A percentile compares a stretch with the other conserved stretches of the same genome.
Conservation (phyloP, 2,797 vertebrate species). For the Acanthis flammea region DNA sequence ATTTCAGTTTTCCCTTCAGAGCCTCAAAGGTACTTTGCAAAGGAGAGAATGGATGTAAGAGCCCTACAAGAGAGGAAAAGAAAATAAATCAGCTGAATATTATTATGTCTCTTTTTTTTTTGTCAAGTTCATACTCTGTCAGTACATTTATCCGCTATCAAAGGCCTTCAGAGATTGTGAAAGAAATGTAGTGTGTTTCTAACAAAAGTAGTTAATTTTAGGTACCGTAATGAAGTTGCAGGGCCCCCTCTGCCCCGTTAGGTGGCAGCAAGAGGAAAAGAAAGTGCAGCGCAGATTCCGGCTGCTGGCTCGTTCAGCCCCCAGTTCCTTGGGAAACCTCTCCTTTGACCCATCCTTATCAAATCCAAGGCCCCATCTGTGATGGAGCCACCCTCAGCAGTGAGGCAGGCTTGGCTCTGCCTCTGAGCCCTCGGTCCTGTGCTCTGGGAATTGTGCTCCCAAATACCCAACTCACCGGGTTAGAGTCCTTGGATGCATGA, state of each 20-base stretch:
- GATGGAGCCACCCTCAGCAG: not conserved
- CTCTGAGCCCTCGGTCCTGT: not conserved
- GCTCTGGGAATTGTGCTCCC: not conserved
- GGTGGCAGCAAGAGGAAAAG: conserved; percentile 73
- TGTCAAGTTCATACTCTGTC: not conserved
- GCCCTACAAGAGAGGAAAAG: not conserved
- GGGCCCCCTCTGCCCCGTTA: conserved; percentile 9
- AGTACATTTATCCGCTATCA: not conserved
- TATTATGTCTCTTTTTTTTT: not conserved
- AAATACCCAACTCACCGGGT: accelerated
- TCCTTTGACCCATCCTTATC: not conserved
- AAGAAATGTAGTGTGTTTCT: not conserved
- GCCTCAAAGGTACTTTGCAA: not conserved
- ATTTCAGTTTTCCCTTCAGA: not conserved
- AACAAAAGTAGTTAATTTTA: not conserved
- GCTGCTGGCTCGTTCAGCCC: accelerated
- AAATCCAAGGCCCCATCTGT: not conserved
- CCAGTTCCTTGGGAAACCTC: accelerated
- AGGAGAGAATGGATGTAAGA: not conserved
- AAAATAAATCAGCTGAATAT: not conserved
- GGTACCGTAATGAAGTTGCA: not conserved
- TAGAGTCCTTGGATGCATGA: not conserved
- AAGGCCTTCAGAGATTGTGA: not conserved
- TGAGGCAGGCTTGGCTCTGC: not conserved
- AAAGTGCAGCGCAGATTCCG: not conserved